Base-by-base conservation (phyloP, 2,113 vertebrate genomes). In the Suricata suricatta region DNA sequence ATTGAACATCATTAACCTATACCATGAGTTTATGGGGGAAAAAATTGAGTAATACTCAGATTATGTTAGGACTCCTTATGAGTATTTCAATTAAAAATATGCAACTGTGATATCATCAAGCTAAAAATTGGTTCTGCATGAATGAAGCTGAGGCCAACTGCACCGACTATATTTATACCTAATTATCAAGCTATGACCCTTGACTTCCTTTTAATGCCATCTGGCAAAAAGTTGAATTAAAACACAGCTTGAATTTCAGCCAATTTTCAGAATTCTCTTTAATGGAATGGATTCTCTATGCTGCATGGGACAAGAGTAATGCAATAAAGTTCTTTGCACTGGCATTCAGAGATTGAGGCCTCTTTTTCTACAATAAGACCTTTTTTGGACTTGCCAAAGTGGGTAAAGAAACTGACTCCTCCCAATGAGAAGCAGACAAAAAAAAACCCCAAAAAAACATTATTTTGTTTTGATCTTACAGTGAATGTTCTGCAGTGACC, bases 191-290 rank as follows among this genome's bases (percentile, higher is more conserved):
- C 96, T 90, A 88, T 93, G 98, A 98, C 97, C 98, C 96, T 98
- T 98, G 80, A 98, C 97, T 98, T 98, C 92, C 76, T 0, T 4
- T 93, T 79, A 87, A 97, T 97, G 95, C 97, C 96, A 57, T 63
- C 93, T 98, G 98, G 98, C 98, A 99, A 98, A 98, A 98, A 95
- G 50, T 63, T 97, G 96, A 97, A 98, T 99, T 98, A 98, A 98
- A 98, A 97, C 93, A 95, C 90, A 91, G 83, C 93, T 98, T 98
- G 98, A 98, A 98, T 98, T 97, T 71, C 92, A 98, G 95, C 96
- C 97, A 98, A 66, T 96, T 98, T 98, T 90, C 90, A 98, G 97
- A 98, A 98, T 97, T 98, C 96, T 98, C 87, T 83, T 93, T 97
- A 98, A 97, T 96, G 83, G 95, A 97, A 98, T 47, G 38, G 97